A percentile compares a stretch with the other conserved stretches of the same genome.
Conservation (phyloP, 2,113 vertebrate species). For the Gasterosteus nipponicus region DNA sequence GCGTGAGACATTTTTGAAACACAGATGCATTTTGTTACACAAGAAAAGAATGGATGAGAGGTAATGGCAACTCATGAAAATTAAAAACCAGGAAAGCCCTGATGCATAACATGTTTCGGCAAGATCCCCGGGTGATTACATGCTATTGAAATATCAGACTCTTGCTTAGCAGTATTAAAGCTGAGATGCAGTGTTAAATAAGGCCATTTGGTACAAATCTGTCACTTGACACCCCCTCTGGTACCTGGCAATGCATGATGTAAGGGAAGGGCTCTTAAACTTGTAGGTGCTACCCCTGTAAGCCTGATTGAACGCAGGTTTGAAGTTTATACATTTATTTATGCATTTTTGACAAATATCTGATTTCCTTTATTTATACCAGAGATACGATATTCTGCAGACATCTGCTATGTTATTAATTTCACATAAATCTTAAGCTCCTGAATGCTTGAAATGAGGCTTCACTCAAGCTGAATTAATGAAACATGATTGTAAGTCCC, state of each 20-base stretch:
- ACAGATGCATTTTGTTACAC: slow-evolving; percentile 86
- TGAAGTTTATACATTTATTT: slow-evolving; percentile 64
- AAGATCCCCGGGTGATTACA: slow-evolving; percentile 74
- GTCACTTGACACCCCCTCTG: slow-evolving; percentile 91
- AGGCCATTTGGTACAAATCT: slow-evolving; percentile 90
- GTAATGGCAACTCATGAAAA: slow-evolving; percentile 84
- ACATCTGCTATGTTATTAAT: slow-evolving; percentile 99
- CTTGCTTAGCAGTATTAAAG: slow-evolving; percentile 85
- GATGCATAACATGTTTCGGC: slow-evolving; percentile 71
- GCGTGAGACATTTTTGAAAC: slow-evolving; percentile 81
- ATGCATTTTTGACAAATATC: slow-evolving; percentile 82
- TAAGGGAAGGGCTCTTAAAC: slow-evolving; percentile 83
- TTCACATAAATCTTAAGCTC: slow-evolving; percentile 99
- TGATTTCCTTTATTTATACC: slow-evolving; percentile 80
- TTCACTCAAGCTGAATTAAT: slow-evolving; percentile 98
- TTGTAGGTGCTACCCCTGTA: slow-evolving; percentile 79
- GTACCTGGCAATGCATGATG: slow-evolving; percentile 81
- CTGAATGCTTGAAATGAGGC: slow-evolving; percentile 95
- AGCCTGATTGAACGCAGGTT: slow-evolving; percentile 81
- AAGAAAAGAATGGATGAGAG: slow-evolving; percentile 75
- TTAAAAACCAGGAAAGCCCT: slow-evolving; percentile 83
- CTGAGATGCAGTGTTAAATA: slow-evolving; percentile 84
- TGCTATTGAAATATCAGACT: slow-evolving; percentile 84
- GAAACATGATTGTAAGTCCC: slow-evolving; percentile 98
- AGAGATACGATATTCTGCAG: slow-evolving; percentile 90